Base-by-base conservation (phyloP, 2,113 vertebrate genomes). In the Panthera uncia region DNA sequence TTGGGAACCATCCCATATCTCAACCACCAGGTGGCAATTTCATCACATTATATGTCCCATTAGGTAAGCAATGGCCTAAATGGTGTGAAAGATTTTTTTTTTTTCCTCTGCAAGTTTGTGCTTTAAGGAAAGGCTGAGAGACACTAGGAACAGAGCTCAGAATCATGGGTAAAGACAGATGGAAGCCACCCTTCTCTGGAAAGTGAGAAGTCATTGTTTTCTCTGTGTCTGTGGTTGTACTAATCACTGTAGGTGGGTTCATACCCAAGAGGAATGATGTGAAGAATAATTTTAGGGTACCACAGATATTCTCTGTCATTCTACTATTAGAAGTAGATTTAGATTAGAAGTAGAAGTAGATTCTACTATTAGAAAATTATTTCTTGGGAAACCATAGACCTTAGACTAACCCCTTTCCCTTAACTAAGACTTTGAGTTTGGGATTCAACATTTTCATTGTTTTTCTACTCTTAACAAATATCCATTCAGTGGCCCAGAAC, bases 31-130 rank as follows among this genome's bases (percentile, higher is more conserved):
- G 98, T 98, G 98, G 98, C 97, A 98, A 99, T 99, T 99, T 98
- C 97, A 98, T 98, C 93, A 98, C 97, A 99, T 99, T 99, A 99
- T 98, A 98, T 98, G 98, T 99, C 97, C 98, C 99, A 99, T 99
- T 99, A 99, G 98, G 98, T 98, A 98, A 96, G 98, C 98, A 99
- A 99, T 98, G 98, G 98, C 91, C 98, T 98, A 98, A 98, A 98
- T 55, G 81, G 95, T 98, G 89, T 98, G 93, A 97, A 98, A 98
- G 21, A 97, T 98, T 87, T 96, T 98, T 96, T 89, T 92, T 92
- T 69, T 29, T 57, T 29, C 7, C 52, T 71, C 66, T 63, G 73
- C 10, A 95, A 89, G 45, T 89, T 96, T 78, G 89, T 84, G 83
- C 61, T 94, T 92, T 97, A 68, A 68, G 93, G 69, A 96, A 94